phyloP scores from a whole-genome alignment of 2,888 invertebrate genomes.

The Lottia gigantea region DNA sequence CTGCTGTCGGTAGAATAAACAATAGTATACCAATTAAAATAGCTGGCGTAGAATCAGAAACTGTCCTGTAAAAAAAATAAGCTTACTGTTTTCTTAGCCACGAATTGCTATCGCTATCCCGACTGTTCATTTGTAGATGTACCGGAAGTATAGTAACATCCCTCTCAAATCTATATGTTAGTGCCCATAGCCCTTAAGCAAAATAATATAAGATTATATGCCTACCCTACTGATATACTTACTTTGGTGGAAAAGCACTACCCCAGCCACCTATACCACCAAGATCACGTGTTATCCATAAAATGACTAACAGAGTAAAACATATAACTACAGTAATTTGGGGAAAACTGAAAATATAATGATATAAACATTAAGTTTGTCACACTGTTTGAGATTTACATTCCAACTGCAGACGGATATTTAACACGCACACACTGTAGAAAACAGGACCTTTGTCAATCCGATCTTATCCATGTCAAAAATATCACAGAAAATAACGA shows the following conservation, averaged over 20 bases:
- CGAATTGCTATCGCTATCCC: no score
- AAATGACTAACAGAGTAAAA: constrained; percentile 81
- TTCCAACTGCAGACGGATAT: no score
- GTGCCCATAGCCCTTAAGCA: not conserved
- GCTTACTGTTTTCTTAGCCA: no score
- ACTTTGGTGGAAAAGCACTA: constrained; percentile 43
- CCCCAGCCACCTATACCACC: constrained; percentile 91
- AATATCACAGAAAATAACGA: no score
- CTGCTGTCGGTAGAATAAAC: constrained; percentile 84
- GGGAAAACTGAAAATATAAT: constrained; percentile 44
- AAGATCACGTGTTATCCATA: constrained; percentile 91
- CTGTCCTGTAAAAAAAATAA: constrained; percentile 47
- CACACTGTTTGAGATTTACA: no score
- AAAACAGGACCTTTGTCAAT: no score
- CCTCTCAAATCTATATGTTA: no score
- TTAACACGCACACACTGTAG: no score
- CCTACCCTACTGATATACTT: not conserved
- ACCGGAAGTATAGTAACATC: no score
- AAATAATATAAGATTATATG: not conserved
- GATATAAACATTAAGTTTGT: no score
- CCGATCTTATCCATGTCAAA: no score
- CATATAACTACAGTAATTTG: constrained; percentile 40
- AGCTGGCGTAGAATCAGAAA: constrained; percentile 73
- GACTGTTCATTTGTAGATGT: no score
- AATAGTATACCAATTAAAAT: constrained; percentile 84